Conservation (phyloP, 2,888 invertebrate species). For the Acronicta psi region DNA sequence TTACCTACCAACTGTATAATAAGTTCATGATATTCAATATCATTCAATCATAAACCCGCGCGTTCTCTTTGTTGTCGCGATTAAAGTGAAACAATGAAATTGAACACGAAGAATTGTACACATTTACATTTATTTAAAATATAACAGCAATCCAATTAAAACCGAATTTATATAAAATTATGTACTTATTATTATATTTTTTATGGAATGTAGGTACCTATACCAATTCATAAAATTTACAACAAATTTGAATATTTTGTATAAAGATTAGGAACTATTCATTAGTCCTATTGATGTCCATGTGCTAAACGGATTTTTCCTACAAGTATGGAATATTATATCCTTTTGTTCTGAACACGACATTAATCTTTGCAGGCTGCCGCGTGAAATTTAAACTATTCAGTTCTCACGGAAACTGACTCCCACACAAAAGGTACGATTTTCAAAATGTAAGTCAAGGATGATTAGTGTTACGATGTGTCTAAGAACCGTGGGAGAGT, state of each 20-base stretch:
- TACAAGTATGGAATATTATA: constrained; percentile 33
- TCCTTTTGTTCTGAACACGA: constrained; percentile 60
- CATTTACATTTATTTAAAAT: constrained; percentile 45
- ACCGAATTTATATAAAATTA: constrained; percentile 41
- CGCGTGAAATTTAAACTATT: constrained; percentile 74
- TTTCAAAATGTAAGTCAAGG: constrained; percentile 86
- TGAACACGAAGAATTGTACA: constrained; percentile 23
- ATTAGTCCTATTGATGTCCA: constrained; percentile 35
- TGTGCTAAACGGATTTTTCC: constrained; percentile 33
- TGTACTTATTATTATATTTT: constrained; percentile 36
- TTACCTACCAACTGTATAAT: not conserved
- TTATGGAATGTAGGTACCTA: constrained; percentile 28
- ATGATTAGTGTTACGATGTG: constrained; percentile 78
- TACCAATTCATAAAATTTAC: constrained; percentile 39
- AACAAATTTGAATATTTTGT: constrained; percentile 48
- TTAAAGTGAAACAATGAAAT: constrained; percentile 7
- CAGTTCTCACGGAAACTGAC: constrained; percentile 84
- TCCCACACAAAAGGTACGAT: constrained; percentile 85
- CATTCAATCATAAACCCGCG: not conserved
- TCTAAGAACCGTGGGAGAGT: constrained; percentile 82
- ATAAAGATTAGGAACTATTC: constrained; percentile 51
- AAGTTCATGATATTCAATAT: not conserved
- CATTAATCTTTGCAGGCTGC: constrained; percentile 67
- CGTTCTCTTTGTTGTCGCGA: not conserved
- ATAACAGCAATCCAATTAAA: too few species aligned